Percentiles rank a stretch among this genome's conserved stretches.
These are phyloP conservation scores for Ariolimax columbianus DNA, from an alignment of 2,888 invertebrate genomes.

Conservation along the genomic window DNA sequence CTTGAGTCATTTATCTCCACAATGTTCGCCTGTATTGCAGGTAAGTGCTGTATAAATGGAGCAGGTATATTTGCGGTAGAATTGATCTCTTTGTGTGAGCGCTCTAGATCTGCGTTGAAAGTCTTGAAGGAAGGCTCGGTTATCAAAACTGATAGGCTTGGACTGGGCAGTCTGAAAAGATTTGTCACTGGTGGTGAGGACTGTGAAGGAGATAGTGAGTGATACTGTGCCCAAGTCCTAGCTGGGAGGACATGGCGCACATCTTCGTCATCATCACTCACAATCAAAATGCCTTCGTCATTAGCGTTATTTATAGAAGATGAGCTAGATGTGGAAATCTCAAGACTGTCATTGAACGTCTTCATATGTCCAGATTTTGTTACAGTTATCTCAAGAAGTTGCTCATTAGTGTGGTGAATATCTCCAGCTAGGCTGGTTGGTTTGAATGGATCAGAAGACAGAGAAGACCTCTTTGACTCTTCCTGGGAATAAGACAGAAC, in stretches of 20 bases:
- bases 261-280: conserved; percentile 30
- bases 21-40: background rate
- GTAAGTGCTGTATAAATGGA: background rate
- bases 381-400: background rate
- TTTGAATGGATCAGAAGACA: background rate
- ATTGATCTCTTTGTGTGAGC: background rate
- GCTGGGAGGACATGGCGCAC: background rate
- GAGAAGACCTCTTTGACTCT: background rate
- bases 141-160: background rate
- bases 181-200: conserved; percentile 20
- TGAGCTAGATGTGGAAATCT: background rate
- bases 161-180: background rate
- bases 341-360: background rate
- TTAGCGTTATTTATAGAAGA: background rate
- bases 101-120: background rate
- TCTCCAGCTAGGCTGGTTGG: background rate
- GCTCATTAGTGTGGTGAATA: background rate
- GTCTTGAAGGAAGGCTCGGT: background rate
- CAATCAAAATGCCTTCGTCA: conserved; percentile 29
- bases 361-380: background rate
- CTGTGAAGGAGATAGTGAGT: conserved; percentile 42
- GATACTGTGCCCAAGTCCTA: conserved; percentile 8
- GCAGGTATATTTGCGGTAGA: background rate
- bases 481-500: conserved; percentile 35
- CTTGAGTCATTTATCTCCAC: conserved; percentile 31